Conservation (phyloP, 2,888 invertebrate species). For the Coleophora flavipennella region DNA sequence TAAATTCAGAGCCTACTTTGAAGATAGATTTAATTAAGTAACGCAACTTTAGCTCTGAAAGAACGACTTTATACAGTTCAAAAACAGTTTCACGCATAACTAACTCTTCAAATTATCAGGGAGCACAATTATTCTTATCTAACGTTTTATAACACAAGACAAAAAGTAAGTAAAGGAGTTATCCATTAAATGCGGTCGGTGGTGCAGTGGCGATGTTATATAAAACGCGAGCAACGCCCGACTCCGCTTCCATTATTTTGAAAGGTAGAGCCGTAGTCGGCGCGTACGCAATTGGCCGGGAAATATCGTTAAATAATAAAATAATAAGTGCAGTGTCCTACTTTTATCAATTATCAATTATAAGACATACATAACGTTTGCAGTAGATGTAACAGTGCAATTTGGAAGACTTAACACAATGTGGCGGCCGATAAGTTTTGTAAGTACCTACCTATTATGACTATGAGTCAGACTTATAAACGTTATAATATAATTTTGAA, state of each 20-base stretch:
- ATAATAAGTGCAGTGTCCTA: constrained; percentile 22
- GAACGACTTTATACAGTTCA: constrained; percentile 17
- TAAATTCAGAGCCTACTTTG: no score
- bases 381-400: constrained; percentile 19
- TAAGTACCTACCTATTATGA: constrained; percentile 20
- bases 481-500: no score
- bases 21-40: constrained; percentile 6
- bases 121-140: constrained; percentile 44
- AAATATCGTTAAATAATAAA: constrained; percentile 23
- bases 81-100: constrained; percentile 40
- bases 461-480: constrained; percentile 8
- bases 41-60: not conserved
- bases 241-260: constrained; percentile 48
- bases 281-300: constrained; percentile 40
- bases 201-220: constrained; percentile 51
- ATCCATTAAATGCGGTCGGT: constrained; percentile 34
- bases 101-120: no score
- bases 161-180: constrained; percentile 33
- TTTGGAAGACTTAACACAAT: constrained; percentile 24
- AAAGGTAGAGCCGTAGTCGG: constrained; percentile 32
- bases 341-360: constrained; percentile 3
- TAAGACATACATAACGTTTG: constrained; percentile 5
- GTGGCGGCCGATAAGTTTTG: constrained; percentile 30
- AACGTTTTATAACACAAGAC: constrained; percentile 52
- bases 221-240: constrained; percentile 48